Evolutionary conservation across 2,888 invertebrate genomes (phyloP), one percentile per base, ranked within the genome.

Genomic region (Macrophya alboannulata): DNA sequence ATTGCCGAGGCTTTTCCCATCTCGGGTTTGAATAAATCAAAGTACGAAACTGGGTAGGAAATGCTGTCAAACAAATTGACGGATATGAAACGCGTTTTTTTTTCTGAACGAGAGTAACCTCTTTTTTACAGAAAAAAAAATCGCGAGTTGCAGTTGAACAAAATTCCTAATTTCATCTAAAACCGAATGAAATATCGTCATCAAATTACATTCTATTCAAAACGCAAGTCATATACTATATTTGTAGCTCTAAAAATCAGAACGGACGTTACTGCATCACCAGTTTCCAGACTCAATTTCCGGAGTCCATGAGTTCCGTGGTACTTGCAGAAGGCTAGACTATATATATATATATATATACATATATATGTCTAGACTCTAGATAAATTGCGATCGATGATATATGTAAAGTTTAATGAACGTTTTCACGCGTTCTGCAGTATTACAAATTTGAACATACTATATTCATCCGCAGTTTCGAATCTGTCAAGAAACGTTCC

Each of bases 221-320:
- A 21, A 31, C n/a, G n/a, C 12, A 12, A 62, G 10, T 62, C 10
- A 62, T 68, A 68, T 37, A 12, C 17, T 21, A 62, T 68, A 68
- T 68, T 37, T 37, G 37, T 68, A 25, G 68, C 10, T 68, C 1
- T 5, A 62, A 40, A 43, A 17, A 62, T 43, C 3, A 10, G 25
- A 59, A n/a, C 51, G 81, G 43, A 62, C 81, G 81, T 12, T 4
- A 59, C 55, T n/a, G 77, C 15, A 77, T 45, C 21, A 74, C n/a
- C 25, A 77, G 81, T 81, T 81, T 51, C 81, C 81, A 81, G 81
- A 81, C 81, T 81, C 48, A 81, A 81, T 81, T 81, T 81, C 81
- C 81, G 81, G 59, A 81, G 43, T n/a, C 17, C 40, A 12, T 31
- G 62, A 40, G 76, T 17, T 12, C 21, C 81, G 62, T 62, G 81